These are phyloP conservation scores for Sphinx pinastri DNA, from an alignment of 2,888 invertebrate genomes.

Conservation along the genomic window DNA sequence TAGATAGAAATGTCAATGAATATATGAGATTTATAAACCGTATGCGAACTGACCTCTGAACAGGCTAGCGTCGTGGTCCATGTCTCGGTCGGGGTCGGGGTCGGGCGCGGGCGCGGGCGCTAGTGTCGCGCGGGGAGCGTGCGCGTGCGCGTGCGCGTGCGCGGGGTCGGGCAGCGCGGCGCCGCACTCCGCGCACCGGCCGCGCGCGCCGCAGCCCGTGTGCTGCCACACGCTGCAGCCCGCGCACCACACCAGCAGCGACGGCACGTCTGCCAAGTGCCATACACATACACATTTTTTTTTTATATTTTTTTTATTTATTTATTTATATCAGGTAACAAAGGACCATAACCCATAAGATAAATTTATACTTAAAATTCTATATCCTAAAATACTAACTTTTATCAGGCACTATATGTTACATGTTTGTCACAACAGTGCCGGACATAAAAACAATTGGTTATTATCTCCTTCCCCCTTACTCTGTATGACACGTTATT, in stretches of 20 bases:
- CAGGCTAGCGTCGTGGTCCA: slow-evolving; percentile 29
- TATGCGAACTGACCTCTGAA: slow-evolving; percentile 20
- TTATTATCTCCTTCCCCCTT: too few relatives aligned
- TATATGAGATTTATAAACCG: too few relatives aligned
- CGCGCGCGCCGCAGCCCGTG: slow-evolving; percentile 67
- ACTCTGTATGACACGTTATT: too few relatives aligned
- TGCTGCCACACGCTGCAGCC: slow-evolving; percentile 71
- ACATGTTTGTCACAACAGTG: too few relatives aligned
- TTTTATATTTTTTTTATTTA: too few relatives aligned
- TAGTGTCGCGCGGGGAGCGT: slow-evolving; percentile 51
- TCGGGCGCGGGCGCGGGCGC: slow-evolving; percentile 44
- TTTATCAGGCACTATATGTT: too few relatives aligned
- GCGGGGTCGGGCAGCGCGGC: slow-evolving; percentile 53
- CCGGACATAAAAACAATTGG: too few relatives aligned
- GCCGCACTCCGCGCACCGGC: slow-evolving; percentile 58
- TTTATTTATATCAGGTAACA: too few relatives aligned
- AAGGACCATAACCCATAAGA: too few relatives aligned
- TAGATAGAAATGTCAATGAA: too few relatives aligned
- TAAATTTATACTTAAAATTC: too few relatives aligned
- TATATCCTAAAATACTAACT: too few relatives aligned
- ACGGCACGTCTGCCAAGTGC: slow-evolving; percentile 64
- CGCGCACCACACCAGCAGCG: slow-evolving; percentile 70
- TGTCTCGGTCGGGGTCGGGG: slow-evolving; percentile 36
- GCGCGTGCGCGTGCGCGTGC: slow-evolving; percentile 46
- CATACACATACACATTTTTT: not conserved